Evolutionary conservation across 2,113 vertebrate species (phyloP), one percentile per base, ranked within the genome.

Genomic region (Upupa epops): DNA sequence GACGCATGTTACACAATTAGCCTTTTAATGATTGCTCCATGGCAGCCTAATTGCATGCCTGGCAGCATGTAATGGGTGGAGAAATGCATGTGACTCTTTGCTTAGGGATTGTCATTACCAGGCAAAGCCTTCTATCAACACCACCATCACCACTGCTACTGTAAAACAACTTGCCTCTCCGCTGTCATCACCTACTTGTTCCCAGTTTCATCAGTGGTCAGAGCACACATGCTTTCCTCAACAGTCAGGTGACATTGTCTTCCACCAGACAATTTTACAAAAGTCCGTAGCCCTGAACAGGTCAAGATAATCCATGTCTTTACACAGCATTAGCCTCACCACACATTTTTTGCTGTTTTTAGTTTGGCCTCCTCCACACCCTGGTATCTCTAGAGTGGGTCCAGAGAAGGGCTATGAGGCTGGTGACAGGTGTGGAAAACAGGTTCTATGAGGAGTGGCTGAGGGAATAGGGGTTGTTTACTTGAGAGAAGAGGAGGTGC

Each of bases 271-370:
- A 13, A 7, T 51, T 32, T 24, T 8, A 2, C 42, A 82, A 71
- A 75, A 17, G 5, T 25, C 28, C 8, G 10, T 1, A 64, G n/a
- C 14, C 40, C 52, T 15, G 17, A 55, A 11, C 13, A 16, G 11
- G 17, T 25, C 4, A 3, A 1, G 3, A 26, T 8, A 31, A 71
- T 21, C 31, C 0, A 0, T 0, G 0, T 18, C 26, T 22, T 45
- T 40, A 49, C 32, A 5, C 5, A 36, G 25, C 1, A 0, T 7
- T 3, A 61, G 7, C 31, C 52, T 49, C 31, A 20, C n/a, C 21
- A 21, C 8, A 15, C 59, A 1, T 25, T 75, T 42, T 52, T 78
- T 1, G 0, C 54, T n/a, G 15, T 42, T 29, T 9, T 8, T 66
- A 20, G 26, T 31, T 86, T 73, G 13, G 58, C 8, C 51, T 32